Base-by-base conservation (phyloP, 2,113 vertebrate genomes). In the Pollachius pollachius region DNA sequence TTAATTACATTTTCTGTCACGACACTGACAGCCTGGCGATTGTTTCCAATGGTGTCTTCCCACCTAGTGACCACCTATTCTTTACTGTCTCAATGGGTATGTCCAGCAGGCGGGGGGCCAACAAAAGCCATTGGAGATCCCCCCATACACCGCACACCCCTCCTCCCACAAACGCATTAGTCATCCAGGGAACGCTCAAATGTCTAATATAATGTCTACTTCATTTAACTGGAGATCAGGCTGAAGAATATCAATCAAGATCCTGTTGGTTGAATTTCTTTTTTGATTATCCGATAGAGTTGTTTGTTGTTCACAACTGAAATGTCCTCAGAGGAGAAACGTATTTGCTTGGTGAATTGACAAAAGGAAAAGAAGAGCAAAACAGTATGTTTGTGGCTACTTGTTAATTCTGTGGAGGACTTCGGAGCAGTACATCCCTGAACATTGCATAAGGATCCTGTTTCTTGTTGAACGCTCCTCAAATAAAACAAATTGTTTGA, bases 1-100 rank as follows among this genome's bases (percentile, higher is more conserved):
- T 97, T 96, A 96, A 98, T 97, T 96, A 96, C 93, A 93, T 90
- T 95, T 94, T 93, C 92, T 95, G 95, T 95, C 95, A 95, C 54
- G 84, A 75, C 71, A 86, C 82, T 93, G 94, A 95, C 94, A 93
- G 90, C 84, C 78, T 68, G 66, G 30, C 74, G 84, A 95, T 94
- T 95, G 94, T 95, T 93, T 90, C 85, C 66, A 74, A 88, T 82
- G 86, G 91, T 89, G 84, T 93, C 89, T 91, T 90, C 93, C 90
- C 91, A 95, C 92, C 94, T 92, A 92, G 87, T 92, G 92, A 90
- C 91, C 94, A 95, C 91, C 93, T 95, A 93, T 94, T 94, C 90
- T 94, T 86, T 89, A 89, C 87, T 86, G 86, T 92, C 92, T 94
- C 91, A 94, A 95, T 93, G 90, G 90, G 83, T 79, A 91, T 87